Evolutionary conservation across 2,888 invertebrate species (phyloP).

Genomic region (Leptothorax acervorum): DNA sequence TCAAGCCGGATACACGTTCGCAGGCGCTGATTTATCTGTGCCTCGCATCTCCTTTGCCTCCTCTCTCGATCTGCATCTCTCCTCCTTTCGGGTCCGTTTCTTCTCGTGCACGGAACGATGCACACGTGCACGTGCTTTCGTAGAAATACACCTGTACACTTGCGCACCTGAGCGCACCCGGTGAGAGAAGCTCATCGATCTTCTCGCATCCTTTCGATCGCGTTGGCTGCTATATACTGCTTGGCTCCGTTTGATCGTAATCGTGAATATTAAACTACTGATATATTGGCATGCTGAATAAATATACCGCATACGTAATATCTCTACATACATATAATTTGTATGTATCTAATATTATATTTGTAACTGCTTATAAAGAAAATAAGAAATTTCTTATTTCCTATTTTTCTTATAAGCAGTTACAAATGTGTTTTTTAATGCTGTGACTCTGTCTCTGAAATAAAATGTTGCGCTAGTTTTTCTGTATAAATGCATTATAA

Average conservation of each 20-base stretch:
- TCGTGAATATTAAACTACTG: conserved; percentile 7
- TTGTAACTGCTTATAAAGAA: background rate
- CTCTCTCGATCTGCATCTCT: conserved; percentile 3
- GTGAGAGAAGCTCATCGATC: conserved; percentile 60
- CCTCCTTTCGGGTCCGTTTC: conserved; percentile 6
- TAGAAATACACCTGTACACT: conserved; percentile 60
- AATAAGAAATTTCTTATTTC: too few relatives aligned
- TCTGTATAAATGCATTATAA: background rate
- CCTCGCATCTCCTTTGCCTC: conserved; percentile 54
- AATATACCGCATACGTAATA: background rate
- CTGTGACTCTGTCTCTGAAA: background rate
- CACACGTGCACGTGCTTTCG: conserved; percentile 58
- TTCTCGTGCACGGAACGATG: conserved; percentile 29
- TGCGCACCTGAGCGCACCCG: conserved; percentile 53
- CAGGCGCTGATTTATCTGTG: conserved; percentile 72
- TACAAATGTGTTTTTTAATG: background rate
- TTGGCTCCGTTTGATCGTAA: conserved; percentile 12
- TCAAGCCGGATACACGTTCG: conserved; percentile 72
- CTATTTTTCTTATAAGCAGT: background rate
- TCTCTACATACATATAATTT: background rate
- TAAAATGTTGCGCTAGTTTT: conserved; percentile 11
- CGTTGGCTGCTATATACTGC: background rate
- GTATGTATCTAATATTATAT: background rate
- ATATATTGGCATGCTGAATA: background rate
- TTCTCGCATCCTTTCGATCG: conserved; percentile 34